Percentiles rank a stretch among this genome's conserved stretches.
phyloP scores from a whole-genome alignment of 2,888 invertebrate species.

The Yponomeuta evonymella region DNA sequence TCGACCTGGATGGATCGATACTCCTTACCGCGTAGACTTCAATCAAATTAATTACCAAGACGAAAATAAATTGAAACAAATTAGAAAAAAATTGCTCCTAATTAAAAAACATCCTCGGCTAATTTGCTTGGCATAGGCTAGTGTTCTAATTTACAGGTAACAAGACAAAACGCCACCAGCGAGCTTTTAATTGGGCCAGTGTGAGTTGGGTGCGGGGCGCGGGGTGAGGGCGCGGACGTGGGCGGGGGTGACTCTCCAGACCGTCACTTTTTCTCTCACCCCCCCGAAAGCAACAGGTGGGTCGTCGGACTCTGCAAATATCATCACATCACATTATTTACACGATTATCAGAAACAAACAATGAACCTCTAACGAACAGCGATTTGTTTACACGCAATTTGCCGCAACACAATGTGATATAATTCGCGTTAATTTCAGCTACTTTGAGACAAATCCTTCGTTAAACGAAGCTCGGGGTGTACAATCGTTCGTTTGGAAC shows the following conservation, averaged over 20 bases:
- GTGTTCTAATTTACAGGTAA: slow-evolving; percentile 21
- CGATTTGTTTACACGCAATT: slow-evolving; percentile 26
- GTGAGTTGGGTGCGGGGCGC: slow-evolving; percentile 33
- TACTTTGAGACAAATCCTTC: slow-evolving; percentile 67
- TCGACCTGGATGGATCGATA: no score
- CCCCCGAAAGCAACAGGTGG: slow-evolving; percentile 57
- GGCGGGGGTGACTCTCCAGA: slow-evolving; percentile 31
- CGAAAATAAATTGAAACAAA: neutral
- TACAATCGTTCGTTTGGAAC: slow-evolving; percentile 72
- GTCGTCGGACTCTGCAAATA: slow-evolving; percentile 45
- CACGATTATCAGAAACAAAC: slow-evolving; percentile 12
- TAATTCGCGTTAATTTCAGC: slow-evolving; percentile 52
- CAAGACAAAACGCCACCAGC: slow-evolving; percentile 43
- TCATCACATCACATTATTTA: slow-evolving; percentile 15
- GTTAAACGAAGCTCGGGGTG: slow-evolving; percentile 53
- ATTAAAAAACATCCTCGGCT: slow-evolving; percentile 4
- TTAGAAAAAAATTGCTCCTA: neutral
- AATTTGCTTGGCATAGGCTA: slow-evolving; percentile 12
- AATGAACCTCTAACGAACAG: slow-evolving; percentile 12
- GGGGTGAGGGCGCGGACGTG: slow-evolving; percentile 25
- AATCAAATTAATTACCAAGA: neutral
- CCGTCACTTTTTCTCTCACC: slow-evolving; percentile 59
- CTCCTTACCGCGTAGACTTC: neutral
- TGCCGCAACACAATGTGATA: slow-evolving; percentile 33
- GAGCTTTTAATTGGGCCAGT: slow-evolving; percentile 63